These are phyloP conservation scores for Sericinus montela DNA, from an alignment of 2,888 invertebrate species.

Conservation along the genomic window DNA sequence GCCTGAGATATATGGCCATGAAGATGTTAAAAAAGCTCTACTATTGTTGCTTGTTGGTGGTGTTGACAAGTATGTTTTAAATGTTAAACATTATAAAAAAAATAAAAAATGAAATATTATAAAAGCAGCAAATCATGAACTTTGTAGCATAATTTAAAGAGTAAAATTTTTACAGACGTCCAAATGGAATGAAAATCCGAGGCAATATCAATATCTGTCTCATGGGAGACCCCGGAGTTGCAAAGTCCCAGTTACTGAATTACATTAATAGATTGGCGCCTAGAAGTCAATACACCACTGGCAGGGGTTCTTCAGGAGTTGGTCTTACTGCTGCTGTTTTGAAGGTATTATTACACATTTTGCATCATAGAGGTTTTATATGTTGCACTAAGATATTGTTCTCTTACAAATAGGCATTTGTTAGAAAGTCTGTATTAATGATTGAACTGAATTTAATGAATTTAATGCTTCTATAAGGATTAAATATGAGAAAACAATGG, in stretches of 20 bases:
- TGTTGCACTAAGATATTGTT: no score
- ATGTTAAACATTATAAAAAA: not conserved
- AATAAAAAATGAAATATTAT: no score
- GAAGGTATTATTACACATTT: conserved; percentile 80
- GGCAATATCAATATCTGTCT: conserved; percentile 98
- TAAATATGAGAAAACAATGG: no score
- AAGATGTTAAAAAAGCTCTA: conserved; percentile 98
- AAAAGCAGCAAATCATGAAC: no score
- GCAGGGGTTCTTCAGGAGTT: conserved; percentile 98
- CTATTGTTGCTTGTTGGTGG: conserved; percentile 94
- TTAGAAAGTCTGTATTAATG: no score
- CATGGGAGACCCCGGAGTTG: conserved; percentile 99
- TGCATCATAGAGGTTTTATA: no score
- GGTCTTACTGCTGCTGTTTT: conserved; percentile 98
- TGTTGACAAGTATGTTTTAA: conserved; percentile 83
- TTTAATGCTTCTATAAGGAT: no score
- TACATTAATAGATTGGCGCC: conserved; percentile 97
- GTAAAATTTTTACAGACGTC: conserved; percentile 65
- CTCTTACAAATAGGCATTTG: no score
- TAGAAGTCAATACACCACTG: conserved; percentile 97
- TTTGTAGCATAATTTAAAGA: no score
- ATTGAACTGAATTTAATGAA: no score
- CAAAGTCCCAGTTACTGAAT: conserved; percentile 97
- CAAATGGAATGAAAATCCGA: conserved; percentile 98
- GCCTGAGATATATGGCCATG: conserved; percentile 99